These are phyloP conservation scores for Tenthredo distinguenda DNA, from an alignment of 2,888 invertebrate species.

Conservation along the genomic window DNA sequence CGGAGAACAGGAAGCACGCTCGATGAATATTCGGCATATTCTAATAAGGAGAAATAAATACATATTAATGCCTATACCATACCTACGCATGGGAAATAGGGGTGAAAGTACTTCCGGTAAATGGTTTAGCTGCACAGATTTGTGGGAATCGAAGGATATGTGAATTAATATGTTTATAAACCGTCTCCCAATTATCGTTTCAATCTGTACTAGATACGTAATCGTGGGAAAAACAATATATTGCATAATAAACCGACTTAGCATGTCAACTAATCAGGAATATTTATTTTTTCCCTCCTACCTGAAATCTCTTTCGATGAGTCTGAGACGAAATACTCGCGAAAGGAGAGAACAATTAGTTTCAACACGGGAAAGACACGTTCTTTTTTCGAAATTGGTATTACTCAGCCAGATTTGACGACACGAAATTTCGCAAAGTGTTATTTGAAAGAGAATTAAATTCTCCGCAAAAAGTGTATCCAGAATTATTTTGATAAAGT, in stretches of 20 bases:
- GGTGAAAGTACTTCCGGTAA: conserved; percentile 18
- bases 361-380: too few species aligned
- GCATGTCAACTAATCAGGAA: too few species aligned
- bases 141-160: background rate
- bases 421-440: too few species aligned
- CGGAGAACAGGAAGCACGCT: conserved; percentile 27
- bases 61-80: background rate
- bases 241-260: background rate
- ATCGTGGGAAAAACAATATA: background rate
- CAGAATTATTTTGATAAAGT: too few species aligned
- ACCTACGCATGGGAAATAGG: background rate
- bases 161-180: background rate
- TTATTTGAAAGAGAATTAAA: too few species aligned
- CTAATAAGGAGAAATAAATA: conserved; percentile 19
- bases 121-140: conserved; percentile 6
- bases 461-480: too few species aligned
- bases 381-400: too few species aligned
- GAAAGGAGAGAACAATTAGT: too few species aligned
- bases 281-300: too few species aligned
- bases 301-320: too few species aligned
- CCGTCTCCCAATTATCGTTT: background rate
- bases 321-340: too few species aligned
- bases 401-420: too few species aligned
- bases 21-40: conserved; percentile 6
- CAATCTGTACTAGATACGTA: background rate